phyloP scores from a whole-genome alignment of 2,797 vertebrate genomes.

The Cheirogaleus major region DNA sequence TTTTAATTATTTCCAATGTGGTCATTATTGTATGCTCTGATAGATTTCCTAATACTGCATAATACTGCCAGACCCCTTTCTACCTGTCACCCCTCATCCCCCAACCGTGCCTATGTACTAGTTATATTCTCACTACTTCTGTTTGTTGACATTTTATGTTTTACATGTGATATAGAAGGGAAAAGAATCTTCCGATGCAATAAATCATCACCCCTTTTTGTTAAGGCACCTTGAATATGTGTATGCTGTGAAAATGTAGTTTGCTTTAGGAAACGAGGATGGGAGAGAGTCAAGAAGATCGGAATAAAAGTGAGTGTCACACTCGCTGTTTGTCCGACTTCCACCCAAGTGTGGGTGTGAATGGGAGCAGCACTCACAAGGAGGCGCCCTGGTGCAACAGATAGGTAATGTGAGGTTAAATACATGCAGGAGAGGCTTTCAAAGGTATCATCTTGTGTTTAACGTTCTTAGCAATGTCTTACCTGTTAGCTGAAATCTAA shows the following conservation, averaged over 20 bases:
- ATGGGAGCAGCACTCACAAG: not conserved
- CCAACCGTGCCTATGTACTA: not conserved
- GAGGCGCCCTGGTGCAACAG: not conserved
- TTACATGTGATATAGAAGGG: not conserved
- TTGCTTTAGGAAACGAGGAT: not conserved
- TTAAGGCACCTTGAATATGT: not conserved
- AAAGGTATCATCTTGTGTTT: not conserved
- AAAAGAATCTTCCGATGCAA: not conserved
- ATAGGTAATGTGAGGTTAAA: not conserved
- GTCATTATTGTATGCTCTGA: not conserved
- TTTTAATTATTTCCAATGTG: not conserved
- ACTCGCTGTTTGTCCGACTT: not conserved
- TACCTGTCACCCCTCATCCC: rapidly evolving
- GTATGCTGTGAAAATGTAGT: not conserved
- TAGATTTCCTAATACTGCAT: not conserved
- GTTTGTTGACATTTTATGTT: not conserved
- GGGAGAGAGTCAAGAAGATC: not conserved
- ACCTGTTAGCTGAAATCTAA: not conserved
- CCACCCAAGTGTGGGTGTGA: not conserved
- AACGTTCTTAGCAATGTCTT: not conserved
- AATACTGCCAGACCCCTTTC: not conserved
- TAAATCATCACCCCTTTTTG: not conserved
- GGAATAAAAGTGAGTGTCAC: not conserved
- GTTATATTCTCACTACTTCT: not conserved
- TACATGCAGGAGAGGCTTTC: not conserved